Base-by-base conservation (phyloP, 2,888 invertebrate genomes). In the Exocentrus adspersus region DNA sequence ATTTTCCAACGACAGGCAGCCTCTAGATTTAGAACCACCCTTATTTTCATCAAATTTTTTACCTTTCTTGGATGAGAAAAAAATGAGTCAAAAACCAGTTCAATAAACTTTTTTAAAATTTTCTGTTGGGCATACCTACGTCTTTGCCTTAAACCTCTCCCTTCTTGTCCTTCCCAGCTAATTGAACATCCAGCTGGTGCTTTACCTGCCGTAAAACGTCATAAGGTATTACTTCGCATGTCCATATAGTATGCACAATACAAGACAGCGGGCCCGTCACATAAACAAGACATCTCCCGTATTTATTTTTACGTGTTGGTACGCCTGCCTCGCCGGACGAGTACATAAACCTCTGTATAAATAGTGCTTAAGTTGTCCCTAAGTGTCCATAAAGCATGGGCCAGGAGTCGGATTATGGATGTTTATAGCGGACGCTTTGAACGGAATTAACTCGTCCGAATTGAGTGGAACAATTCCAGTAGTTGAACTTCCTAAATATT, bases 201-300 rank as follows among this genome's bases (percentile, higher is more conserved):
- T 70, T 72, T 72, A 75, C 68, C 72, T 67, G 70, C 72, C 73
- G 72, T 76, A 76, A 77, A 77, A 70, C 67, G 75, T 72, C 74
- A 72, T 77, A 77, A 77, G 73, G 74, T 76, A 77, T 75, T 75
- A 73, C 76, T 75, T 77, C 62, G 77, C 77, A 75, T 76, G 75
- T 76, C 66, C 75, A 74, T 77, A 77, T 75, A 73, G 73, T 77
- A 77, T 72, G 73, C 72, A 72, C 74, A 75, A 77, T 75, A 76
- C 76, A 77, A 77, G 75, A 76, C 76, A 74, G 72, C 62, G 64
- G 59, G 65, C 61, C 65, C 73, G 77, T 77, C 77, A 68, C 77
- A 71, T 77, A 77, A 77, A 77, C 75, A 76, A 77, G 76, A 76
- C 75, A 74, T 76, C 75, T 74, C 72, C 66, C 61, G 67, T 51